Evolutionary conservation across 2,797 vertebrate species (phyloP).

Genomic region (Tokudaia muenninki): DNA sequence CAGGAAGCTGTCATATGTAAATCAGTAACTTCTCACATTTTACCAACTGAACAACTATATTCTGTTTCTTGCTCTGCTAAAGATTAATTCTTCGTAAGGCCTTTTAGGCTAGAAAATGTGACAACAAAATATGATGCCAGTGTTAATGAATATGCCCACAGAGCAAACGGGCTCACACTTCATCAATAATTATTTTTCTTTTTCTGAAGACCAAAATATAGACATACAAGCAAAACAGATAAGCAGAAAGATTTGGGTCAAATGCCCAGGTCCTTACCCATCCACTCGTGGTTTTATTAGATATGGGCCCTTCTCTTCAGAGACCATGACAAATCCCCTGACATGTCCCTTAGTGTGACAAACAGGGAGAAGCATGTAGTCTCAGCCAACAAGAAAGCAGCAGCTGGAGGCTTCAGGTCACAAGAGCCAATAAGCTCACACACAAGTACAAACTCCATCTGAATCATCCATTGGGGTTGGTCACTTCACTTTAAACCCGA

Average conservation of each 20-base stretch:
- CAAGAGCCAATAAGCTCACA: neutral
- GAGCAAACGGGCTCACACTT: neutral
- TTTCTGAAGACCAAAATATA: constrained; percentile 18
- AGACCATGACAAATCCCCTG: neutral
- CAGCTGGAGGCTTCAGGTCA: neutral
- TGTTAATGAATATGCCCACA: neutral
- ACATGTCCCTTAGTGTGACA: neutral
- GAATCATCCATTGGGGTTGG: neutral
- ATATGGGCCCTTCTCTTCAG: neutral
- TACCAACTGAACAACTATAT: neutral
- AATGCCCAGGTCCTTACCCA: neutral
- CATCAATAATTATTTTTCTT: neutral
- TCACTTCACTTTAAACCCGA: constrained; percentile 27
- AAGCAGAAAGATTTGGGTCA: constrained; percentile 21
- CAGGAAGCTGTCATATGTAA: neutral
- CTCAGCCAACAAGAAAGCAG: neutral
- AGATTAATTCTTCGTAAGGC: neutral
- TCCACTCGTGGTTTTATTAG: neutral
- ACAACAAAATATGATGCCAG: neutral
- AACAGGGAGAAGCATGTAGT: neutral
- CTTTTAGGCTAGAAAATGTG: constrained; percentile 30
- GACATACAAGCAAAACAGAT: neutral
- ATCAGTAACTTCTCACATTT: neutral
- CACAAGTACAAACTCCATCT: neutral
- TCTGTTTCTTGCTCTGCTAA: constrained; percentile 12